Evolutionary conservation across 2,888 invertebrate species (phyloP).

Genomic region (Monoplex corrugatus): DNA sequence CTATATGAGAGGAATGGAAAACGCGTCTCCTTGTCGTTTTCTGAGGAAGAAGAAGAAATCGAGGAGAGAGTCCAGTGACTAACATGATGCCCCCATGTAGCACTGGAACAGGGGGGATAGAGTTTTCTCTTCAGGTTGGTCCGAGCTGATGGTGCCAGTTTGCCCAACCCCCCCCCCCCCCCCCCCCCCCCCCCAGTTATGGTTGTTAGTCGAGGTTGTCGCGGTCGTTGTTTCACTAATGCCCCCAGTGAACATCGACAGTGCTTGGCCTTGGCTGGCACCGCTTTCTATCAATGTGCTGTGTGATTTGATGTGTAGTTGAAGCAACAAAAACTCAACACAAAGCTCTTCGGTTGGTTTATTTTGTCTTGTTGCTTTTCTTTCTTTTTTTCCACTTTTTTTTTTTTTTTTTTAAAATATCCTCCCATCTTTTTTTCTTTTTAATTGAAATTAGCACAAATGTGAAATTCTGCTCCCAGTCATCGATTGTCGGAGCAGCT

Average conservation of each 20-base stretch:
- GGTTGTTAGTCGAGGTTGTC: neutral
- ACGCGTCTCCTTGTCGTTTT: constrained; percentile 26
- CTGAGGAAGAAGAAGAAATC: neutral
- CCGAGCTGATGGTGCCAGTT: constrained; percentile 32
- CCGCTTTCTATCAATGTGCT: constrained; percentile 29
- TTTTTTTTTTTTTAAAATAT: constrained; percentile 21
- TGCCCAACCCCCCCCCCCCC: neutral
- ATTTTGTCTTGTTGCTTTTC: constrained; percentile 16
- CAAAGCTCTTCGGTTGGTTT: constrained; percentile 19
- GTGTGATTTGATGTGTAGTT: constrained; percentile 45
- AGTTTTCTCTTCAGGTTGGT: neutral
- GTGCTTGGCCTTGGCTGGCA: neutral
- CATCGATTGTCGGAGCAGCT: neutral
- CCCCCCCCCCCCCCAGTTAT: neutral
- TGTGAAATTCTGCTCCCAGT: constrained; percentile 14
- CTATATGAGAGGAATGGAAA: neutral
- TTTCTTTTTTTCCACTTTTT: constrained; percentile 17
- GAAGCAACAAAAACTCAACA: constrained; percentile 26
- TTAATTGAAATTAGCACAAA: constrained; percentile 24
- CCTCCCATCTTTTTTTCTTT: neutral
- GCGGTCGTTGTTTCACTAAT: constrained; percentile 7
- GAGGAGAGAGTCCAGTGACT: constrained; percentile 4
- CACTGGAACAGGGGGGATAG: neutral
- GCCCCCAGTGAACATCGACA: constrained; percentile 30
- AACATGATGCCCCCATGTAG: constrained; percentile 33